phyloP scores from a whole-genome alignment of 92 coral and sea anemone species.

The Epizoanthus scotinus region DNA sequence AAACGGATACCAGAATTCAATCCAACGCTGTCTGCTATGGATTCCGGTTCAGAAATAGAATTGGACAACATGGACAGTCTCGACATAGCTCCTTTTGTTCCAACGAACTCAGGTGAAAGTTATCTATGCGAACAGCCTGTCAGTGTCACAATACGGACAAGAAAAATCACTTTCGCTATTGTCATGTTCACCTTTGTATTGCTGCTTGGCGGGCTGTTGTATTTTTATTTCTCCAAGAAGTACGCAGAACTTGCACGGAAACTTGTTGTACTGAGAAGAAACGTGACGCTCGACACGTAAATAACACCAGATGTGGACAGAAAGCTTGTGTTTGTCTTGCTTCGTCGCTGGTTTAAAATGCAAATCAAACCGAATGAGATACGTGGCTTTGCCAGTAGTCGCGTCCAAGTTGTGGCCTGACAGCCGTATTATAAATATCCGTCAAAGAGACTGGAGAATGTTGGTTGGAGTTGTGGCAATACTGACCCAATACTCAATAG shows the following conservation, averaged over 20 bases:
- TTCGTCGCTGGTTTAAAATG: too few relatives aligned
- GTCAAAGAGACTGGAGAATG: too few relatives aligned
- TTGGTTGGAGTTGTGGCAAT: too few relatives aligned
- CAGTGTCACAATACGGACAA: conserved; percentile 31
- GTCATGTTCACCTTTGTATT: conserved; percentile 1
- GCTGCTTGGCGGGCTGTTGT: conserved; percentile 18
- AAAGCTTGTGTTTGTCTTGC: too few relatives aligned
- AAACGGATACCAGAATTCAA: background rate
- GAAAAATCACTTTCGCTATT: conserved; percentile 20
- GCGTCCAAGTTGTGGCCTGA: too few relatives aligned
- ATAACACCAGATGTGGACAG: too few relatives aligned
- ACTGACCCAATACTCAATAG: too few relatives aligned
- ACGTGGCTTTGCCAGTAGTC: too few relatives aligned
- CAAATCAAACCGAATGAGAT: too few relatives aligned
- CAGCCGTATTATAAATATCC: too few relatives aligned
- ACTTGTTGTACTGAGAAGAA: background rate
- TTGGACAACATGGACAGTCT: background rate
- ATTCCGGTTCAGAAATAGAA: conserved; percentile 7
- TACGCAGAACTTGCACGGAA: conserved; percentile 2
- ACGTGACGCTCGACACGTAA: conserved; percentile 1
- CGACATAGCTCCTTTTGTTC: background rate
- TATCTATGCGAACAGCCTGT: conserved; percentile 15
- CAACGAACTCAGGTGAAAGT: conserved; percentile 2
- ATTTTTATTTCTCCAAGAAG: conserved; percentile 33
- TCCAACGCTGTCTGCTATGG: background rate